Conservation (phyloP, 2,113 vertebrate genomes). For the Bagarius yarrelli region DNA sequence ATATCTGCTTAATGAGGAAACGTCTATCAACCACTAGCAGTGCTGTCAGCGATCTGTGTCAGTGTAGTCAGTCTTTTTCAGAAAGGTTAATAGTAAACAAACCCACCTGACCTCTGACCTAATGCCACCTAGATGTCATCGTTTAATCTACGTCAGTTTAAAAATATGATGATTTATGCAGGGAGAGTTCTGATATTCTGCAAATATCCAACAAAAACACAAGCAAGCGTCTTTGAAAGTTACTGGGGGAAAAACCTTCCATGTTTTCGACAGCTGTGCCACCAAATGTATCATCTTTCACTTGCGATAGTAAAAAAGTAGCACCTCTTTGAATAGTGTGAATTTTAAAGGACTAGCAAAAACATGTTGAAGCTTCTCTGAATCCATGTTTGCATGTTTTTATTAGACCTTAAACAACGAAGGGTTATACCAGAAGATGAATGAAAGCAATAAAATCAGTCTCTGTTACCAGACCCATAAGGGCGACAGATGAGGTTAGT, state of each 20-base stretch:
- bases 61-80: neutral
- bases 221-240: neutral
- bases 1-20: neutral
- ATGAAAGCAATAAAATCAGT: constrained; percentile 17
- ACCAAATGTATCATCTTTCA: neutral
- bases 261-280: neutral
- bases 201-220: neutral
- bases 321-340: neutral
- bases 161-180: neutral
- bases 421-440: constrained; percentile 20
- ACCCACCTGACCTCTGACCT: neutral
- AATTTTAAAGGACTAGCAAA: neutral
- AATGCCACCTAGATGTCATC: neutral
- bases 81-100: neutral
- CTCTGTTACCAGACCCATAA: constrained; percentile 12
- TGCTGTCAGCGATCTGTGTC: neutral
- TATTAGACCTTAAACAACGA: constrained; percentile 3
- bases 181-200: neutral
- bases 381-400: constrained; percentile 1
- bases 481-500: constrained; percentile 7
- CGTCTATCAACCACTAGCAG: neutral
- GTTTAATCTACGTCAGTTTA: neutral
- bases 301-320: neutral
- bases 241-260: neutral
- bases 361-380: too few species aligned